Evolutionary conservation across 2,888 invertebrate species (phyloP), one percentile per base, ranked within the genome.

Genomic region (Phragmatobia fuliginosa): DNA sequence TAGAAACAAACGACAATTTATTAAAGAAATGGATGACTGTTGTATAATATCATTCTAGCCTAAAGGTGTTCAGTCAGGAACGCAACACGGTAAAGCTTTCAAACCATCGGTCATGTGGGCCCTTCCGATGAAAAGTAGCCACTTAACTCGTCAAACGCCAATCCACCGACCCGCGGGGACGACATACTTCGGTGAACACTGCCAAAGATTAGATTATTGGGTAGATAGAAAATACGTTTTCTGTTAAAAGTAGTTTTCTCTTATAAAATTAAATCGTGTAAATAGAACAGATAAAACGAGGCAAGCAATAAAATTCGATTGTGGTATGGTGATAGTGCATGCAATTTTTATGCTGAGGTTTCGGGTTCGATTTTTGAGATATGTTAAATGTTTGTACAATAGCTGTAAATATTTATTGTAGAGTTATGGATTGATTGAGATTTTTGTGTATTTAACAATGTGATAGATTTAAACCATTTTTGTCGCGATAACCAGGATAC

Each of bases 61-160:
- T 66, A 75, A 86, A 90, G 90, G 90, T 90, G 88, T 84, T 85
- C 80, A 79, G 76, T 73, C 67, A 72, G 41, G 82, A 84, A 85
- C 86, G 88, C 84, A 88, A 94, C 94, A 94, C 83, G 91, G 92
- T 86, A 93, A 94, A 89, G 94, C 94, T 94, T 92, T 94, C 89
- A 93, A 89, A 85, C 87, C 89, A 92, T 94, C 93, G 92, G 91
- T 94, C 93, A 93, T 88, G 87, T 85, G 84, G 87, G 88, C 90
- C 92, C 87, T 91, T 89, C 83, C 89, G 90, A 91, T 92, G 92
- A 92, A 92, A 93, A 93, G 92, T 93, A 90, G 88, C 92, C 93
- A 94, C 94, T 94, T 94, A 92, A 88, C 90, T 90, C 91, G 93
- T 94, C 94, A 94, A 91, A 90, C 81, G 93, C 91, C 92, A 92